phyloP scores from a whole-genome alignment of 2,797 vertebrate species.

The Enteromius fasciolatus region DNA sequence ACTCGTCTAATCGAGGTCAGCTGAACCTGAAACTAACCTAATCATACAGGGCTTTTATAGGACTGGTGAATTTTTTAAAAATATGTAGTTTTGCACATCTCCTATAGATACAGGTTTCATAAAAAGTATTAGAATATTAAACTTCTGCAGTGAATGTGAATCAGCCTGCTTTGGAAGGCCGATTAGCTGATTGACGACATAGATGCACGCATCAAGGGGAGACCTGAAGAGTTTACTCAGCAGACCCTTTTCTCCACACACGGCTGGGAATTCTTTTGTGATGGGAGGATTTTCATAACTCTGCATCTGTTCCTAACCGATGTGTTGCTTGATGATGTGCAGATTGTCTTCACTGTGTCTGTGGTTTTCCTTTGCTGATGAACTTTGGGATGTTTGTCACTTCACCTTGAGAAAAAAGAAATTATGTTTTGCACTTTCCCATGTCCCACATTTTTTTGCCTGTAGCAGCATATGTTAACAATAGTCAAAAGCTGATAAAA shows the following conservation, averaged over 20 bases:
- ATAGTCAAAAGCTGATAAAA: neutral
- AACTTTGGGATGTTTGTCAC: neutral
- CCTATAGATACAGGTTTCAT: neutral
- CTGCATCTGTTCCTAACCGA: constrained; percentile 15
- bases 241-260: constrained; percentile 1
- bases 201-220: neutral
- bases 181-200: constrained; percentile 33
- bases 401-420: neutral
- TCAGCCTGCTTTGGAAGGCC: neutral
- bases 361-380: neutral
- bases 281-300: neutral
- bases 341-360: constrained; percentile 14
- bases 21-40: neutral
- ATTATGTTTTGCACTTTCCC: neutral
- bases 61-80: neutral
- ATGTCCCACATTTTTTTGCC: neutral
- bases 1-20: neutral
- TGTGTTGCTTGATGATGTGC: constrained; percentile 41
- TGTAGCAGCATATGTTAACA: neutral
- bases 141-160: no score
- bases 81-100: neutral
- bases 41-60: neutral
- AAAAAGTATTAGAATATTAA: neutral
- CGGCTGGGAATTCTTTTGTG: neutral
- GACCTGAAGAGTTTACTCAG: neutral